Evolutionary conservation across 2,113 vertebrate species (phyloP).

Genomic region (Megaptera novaeangliae): DNA sequence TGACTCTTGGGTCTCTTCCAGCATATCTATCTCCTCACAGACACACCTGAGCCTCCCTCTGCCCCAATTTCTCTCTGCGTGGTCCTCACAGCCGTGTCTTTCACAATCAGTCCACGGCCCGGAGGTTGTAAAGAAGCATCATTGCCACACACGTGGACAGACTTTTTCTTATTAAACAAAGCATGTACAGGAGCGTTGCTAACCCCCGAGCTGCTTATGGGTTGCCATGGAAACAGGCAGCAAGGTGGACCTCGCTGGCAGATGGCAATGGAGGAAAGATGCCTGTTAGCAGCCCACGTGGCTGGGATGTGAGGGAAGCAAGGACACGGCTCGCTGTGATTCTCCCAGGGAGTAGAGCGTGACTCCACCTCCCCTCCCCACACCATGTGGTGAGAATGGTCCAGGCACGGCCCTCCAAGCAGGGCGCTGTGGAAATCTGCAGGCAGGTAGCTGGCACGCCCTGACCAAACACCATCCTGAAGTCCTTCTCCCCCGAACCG

Average conservation of each 20-base stretch:
- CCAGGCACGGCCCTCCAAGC: neutral
- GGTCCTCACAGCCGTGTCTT: neutral
- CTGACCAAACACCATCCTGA: rapidly evolving
- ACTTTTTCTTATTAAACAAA: neutral
- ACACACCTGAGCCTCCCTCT: rapidly evolving
- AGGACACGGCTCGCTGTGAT: rapidly evolving
- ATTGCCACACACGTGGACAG: rapidly evolving
- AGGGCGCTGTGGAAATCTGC: neutral
- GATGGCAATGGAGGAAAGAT: neutral
- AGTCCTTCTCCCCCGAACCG: neutral
- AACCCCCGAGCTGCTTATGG: neutral
- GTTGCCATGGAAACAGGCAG: neutral
- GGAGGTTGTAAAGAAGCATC: neutral
- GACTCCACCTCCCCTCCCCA: rapidly evolving
- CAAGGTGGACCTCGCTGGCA: neutral
- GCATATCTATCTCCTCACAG: neutral
- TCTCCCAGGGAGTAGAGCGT: neutral
- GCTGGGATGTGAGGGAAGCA: neutral
- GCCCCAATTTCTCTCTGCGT: neutral
- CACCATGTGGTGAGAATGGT: rapidly evolving
- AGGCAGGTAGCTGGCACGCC: neutral
- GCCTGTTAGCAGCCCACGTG: rapidly evolving
- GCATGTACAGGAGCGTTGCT: neutral
- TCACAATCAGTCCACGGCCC: neutral
- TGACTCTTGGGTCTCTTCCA: neutral